Percentiles rank a stretch among this genome's conserved stretches.
phyloP scores from a whole-genome alignment of 2,888 invertebrate genomes.

The Xanthorhoe spadicearia region DNA sequence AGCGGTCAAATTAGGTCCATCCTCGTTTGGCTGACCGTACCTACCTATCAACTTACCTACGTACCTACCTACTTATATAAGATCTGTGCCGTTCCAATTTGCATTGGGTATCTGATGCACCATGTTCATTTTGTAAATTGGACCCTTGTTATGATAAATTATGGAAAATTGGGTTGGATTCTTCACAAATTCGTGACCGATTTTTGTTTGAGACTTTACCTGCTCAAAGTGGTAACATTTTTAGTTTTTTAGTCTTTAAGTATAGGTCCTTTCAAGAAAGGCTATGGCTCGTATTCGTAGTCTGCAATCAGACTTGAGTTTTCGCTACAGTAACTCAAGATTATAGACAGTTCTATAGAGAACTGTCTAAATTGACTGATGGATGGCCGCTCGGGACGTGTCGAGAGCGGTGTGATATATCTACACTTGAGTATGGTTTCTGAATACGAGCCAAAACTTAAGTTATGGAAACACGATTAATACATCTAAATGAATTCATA shows the following conservation, averaged over 20 bases:
- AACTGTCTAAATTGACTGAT: too few relatives aligned
- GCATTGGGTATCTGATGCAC: conserved; percentile 34
- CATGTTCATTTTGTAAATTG: conserved; percentile 25
- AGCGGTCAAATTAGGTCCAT: conserved; percentile 28
- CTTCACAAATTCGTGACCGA: conserved; percentile 4
- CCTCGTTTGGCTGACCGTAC: conserved; percentile 34
- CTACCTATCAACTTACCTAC: conserved; percentile 4
- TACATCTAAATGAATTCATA: conserved; percentile 7
- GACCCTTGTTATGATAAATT: conserved; percentile 28
- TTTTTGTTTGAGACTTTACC: conserved; percentile 2
- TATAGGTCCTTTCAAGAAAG: too few relatives aligned
- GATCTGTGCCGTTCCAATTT: conserved; percentile 38
- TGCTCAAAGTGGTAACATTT: not conserved
- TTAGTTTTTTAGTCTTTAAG: not conserved
- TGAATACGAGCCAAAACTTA: too few relatives aligned
- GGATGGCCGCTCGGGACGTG: too few relatives aligned
- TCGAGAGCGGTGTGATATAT: too few relatives aligned
- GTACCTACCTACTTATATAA: not conserved
- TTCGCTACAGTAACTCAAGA: too few relatives aligned
- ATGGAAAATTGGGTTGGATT: conserved; percentile 9
- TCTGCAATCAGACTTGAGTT: too few relatives aligned
- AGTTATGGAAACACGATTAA: too few relatives aligned
- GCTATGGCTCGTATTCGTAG: too few relatives aligned
- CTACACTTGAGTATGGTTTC: too few relatives aligned
- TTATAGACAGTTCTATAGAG: too few relatives aligned